A percentile compares a stretch with the other conserved stretches of the same genome.
phyloP scores from a whole-genome alignment of 2,888 invertebrate genomes.

The Ectropis crepuscularia region DNA sequence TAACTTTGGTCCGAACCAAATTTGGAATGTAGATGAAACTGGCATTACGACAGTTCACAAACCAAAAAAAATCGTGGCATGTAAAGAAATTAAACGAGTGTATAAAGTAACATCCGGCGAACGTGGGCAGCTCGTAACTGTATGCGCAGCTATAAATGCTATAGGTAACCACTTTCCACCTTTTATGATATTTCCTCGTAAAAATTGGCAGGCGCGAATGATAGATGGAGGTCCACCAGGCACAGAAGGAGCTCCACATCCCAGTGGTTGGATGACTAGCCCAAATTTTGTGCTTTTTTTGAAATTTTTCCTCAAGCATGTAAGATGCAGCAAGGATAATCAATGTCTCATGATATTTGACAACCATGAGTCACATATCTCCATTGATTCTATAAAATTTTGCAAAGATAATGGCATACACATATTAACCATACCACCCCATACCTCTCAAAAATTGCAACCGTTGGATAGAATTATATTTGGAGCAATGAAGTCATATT shows the following conservation, averaged over 20 bases:
- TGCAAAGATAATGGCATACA: conserved; percentile 58
- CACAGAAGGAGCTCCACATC: conserved; percentile 17
- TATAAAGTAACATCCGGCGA: conserved; percentile 42
- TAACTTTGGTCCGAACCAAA: too few relatives aligned
- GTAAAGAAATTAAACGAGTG: conserved; percentile 33
- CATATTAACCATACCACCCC: conserved; percentile 57
- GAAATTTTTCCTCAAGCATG: conserved; percentile 24
- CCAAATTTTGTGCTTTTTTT: conserved; percentile 20
- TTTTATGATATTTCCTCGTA: conserved; percentile 28
- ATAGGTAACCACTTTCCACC: conserved; percentile 25
- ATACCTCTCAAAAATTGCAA: conserved; percentile 38
- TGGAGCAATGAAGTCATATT: conserved; percentile 41
- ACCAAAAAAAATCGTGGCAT: conserved; percentile 46
- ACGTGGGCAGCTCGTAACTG: conserved; percentile 38
- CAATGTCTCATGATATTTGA: conserved; percentile 30
- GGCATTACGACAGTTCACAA: conserved; percentile 41
- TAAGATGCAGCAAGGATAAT: conserved; percentile 28
- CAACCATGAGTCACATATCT: conserved; percentile 34
- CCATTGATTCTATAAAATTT: conserved; percentile 46
- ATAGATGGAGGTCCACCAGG: conserved; percentile 9
- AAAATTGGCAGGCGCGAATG: conserved; percentile 25
- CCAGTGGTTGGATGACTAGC: conserved; percentile 29
- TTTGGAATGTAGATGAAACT: too few relatives aligned
- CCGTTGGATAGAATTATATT: conserved; percentile 57
- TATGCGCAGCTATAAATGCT: conserved; percentile 23